Evolutionary conservation across 2,797 vertebrate species (phyloP), one percentile per base, ranked within the genome.

Genomic region (Parauchenoglanis ngamensis): DNA sequence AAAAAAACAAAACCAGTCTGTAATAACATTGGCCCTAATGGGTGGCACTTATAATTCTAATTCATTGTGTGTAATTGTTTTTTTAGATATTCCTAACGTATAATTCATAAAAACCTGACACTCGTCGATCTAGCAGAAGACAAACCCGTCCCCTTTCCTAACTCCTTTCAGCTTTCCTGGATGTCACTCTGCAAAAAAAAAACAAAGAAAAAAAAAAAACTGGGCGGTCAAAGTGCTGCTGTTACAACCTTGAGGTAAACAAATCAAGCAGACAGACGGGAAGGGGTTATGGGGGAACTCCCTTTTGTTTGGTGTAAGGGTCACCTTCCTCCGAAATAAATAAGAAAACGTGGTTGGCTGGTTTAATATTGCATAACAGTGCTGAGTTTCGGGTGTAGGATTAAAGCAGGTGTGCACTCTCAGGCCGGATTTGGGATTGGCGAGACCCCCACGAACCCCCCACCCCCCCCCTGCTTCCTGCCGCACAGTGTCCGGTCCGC

Each of bases 341-440:
- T 84, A 81, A 79, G 56, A 88, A 40, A 56, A 85, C 86, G 95
- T 95, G 93, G 96, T 97, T 97, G 98, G 97, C 98, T 98, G 97
- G 98, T 98, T 98, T 96, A 95, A 97, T 98, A 98, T 99, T 99
- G 98, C 98, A 99, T 98, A 98, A 98, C 96, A 97, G 97, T 97
- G 97, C 97, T 94, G 95, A 96, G 96, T 97, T 96, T 95, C 94
- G 97, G 90, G 92, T 94, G 93, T 94, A 95, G 95, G 92, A 91
- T 94, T 96, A 93, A 95, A 95, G 95, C 95, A 94, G 97, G 93
- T 95, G 96, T 96, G 96, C 93, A 95, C 95, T 95, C 94, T 92
- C 91, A 90, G 94, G 94, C 96, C 96, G 95, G 95, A 94, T 94
- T 95, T 92, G 92, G 93, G 94, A 93, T 92, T 82, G 46, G 84